These are phyloP conservation scores for Ectemnius cavifrons DNA, from an alignment of 2,888 invertebrate genomes.

Conservation along the genomic window DNA sequence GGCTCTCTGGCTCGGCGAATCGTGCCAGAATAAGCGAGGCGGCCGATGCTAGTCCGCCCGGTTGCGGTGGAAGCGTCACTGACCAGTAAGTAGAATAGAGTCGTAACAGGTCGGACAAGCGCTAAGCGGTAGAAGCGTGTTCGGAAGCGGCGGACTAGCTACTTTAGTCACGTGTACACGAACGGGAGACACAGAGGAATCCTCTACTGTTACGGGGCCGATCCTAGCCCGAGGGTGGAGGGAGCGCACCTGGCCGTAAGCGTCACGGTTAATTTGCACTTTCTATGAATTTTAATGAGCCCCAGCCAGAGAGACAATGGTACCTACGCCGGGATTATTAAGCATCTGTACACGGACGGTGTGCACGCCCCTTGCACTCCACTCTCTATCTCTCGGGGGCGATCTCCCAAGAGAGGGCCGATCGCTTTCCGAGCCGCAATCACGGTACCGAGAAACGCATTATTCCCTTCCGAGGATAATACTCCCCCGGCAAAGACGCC, in stretches of 20 bases:
- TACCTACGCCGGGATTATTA: conserved; percentile 28
- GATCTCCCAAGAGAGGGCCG: neutral
- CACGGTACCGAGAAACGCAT: conserved; percentile 16
- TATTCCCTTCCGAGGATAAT: conserved; percentile 11
- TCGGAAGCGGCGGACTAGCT: conserved; percentile 2
- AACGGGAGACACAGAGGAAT: conserved; percentile 41
- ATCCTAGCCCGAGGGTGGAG: neutral
- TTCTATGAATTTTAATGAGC: conserved; percentile 70
- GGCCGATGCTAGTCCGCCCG: no score
- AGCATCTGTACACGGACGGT: neutral
- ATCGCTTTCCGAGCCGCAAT: conserved; percentile 10
- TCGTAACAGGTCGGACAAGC: conserved; percentile 28
- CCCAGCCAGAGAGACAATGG: conserved; percentile 38
- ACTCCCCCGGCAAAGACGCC: neutral
- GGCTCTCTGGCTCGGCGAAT: conserved; percentile 26
- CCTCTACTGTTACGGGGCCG: conserved; percentile 11
- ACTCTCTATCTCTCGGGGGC: conserved; percentile 8
- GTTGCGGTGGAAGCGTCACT: conserved; percentile 32
- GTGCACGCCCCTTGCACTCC: neutral
- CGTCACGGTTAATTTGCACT: conserved; percentile 70
- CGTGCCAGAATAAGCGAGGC: conserved; percentile 27
- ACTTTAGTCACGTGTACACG: conserved; percentile 48
- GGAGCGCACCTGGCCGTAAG: conserved; percentile 61
- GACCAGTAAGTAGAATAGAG: conserved; percentile 51
- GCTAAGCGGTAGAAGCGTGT: no score